These are phyloP conservation scores for Sternarchorhynchus goeldii DNA, from an alignment of 2,797 vertebrate species.

Conservation along the genomic window DNA sequence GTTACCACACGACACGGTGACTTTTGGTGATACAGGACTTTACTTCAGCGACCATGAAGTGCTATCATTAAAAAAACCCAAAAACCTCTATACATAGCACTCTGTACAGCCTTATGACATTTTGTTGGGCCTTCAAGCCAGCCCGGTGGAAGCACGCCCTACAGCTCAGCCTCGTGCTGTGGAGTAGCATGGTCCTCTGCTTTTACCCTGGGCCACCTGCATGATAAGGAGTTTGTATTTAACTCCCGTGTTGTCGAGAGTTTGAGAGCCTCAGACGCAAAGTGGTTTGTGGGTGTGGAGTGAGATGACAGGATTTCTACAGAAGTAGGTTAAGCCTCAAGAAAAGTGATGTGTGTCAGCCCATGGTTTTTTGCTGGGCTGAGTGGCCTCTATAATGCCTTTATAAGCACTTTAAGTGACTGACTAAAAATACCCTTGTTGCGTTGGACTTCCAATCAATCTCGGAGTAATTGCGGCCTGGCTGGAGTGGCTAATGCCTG, in stretches of 20 bases:
- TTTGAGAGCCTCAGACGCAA: neutral
- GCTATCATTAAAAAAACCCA: neutral
- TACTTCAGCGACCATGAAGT: slow-evolving; percentile 1
- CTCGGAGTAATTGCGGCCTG: slow-evolving; percentile 49
- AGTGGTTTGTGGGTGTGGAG: slow-evolving; percentile 19
- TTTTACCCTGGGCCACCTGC: slow-evolving; percentile 11
- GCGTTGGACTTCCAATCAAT: slow-evolving; percentile 50
- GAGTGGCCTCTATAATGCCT: slow-evolving; percentile 49
- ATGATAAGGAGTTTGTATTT: neutral
- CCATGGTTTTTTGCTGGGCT: slow-evolving; percentile 35
- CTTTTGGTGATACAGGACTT: slow-evolving; percentile 8
- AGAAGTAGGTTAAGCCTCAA: slow-evolving; percentile 44
- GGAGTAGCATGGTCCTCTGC: neutral
- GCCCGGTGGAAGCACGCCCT: neutral
- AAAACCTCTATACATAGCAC: neutral
- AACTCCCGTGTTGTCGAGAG: neutral
- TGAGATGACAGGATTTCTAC: slow-evolving; percentile 25
- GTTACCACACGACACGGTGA: slow-evolving; percentile 6
- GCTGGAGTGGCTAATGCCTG: slow-evolving; percentile 52
- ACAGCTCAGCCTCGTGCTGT: neutral
- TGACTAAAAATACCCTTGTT: slow-evolving; percentile 52
- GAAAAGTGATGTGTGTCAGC: slow-evolving; percentile 46
- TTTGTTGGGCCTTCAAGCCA: neutral
- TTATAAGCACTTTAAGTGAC: slow-evolving; percentile 50
- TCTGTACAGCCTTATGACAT: neutral